Conservation (phyloP, 2,797 vertebrate genomes). For the Sarcophilus harrisii region DNA sequence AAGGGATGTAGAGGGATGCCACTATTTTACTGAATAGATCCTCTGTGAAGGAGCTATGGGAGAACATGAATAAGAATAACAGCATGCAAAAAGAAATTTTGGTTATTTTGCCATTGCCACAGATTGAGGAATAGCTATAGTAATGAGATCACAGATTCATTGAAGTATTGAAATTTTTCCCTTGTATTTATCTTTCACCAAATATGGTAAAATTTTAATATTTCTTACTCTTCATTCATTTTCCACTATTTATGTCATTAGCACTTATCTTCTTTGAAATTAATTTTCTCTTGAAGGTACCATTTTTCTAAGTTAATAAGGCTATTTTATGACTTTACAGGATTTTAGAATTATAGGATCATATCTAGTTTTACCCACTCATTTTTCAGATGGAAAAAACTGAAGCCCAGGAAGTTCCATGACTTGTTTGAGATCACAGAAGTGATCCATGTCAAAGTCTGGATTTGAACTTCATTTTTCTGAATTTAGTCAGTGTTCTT, state of each 20-base stretch:
- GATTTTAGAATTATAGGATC: constrained; percentile 9
- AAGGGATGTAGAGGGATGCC: background rate
- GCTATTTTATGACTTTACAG: background rate
- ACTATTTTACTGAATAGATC: background rate
- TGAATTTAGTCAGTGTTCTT: background rate
- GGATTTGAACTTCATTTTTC: background rate
- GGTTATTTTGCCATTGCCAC: background rate
- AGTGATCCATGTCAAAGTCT: background rate
- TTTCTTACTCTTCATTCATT: constrained; percentile 1
- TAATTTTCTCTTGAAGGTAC: constrained; percentile 13
- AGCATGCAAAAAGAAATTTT: background rate
- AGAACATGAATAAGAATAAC: background rate
- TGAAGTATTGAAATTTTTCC: background rate
- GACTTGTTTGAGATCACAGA: background rate
- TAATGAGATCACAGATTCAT: background rate
- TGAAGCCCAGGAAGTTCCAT: background rate
- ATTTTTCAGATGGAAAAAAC: background rate
- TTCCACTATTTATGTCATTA: background rate
- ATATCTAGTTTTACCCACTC: background rate
- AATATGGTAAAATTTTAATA: background rate
- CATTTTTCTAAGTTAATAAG: constrained; percentile 16
- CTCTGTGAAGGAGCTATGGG: background rate
- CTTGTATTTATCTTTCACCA: background rate
- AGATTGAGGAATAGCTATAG: background rate
- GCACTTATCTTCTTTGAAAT: background rate